Evolutionary conservation across 2,113 vertebrate genomes (phyloP).

Genomic region (Neopipo cinnamomea): DNA sequence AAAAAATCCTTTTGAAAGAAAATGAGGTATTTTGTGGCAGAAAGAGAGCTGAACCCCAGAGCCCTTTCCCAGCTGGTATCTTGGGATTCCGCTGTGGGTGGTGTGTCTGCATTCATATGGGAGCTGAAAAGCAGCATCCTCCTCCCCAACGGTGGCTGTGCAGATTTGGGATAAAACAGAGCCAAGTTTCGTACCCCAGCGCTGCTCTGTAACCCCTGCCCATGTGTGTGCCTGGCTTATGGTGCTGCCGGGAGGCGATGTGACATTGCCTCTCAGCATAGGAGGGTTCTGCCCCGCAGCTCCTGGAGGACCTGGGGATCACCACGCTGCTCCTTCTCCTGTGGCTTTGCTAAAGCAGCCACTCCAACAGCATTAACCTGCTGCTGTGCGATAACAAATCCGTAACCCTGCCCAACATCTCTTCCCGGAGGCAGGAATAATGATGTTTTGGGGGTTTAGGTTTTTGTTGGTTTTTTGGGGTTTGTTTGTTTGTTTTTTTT

Average conservation of each 20-base stretch:
- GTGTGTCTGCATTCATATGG: accelerated
- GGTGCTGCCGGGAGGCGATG: too few species aligned
- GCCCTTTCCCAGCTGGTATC: background rate
- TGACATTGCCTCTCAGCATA: too few species aligned
- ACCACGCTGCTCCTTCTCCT: accelerated
- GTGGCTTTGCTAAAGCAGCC: background rate
- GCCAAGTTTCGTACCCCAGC: accelerated
- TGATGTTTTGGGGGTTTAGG: background rate
- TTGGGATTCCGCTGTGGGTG: background rate
- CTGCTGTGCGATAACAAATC: background rate
- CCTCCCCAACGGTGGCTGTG: background rate
- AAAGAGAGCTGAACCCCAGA: background rate
- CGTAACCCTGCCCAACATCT: background rate
- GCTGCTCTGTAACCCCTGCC: background rate
- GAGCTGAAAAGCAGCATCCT: background rate
- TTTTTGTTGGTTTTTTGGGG: background rate
- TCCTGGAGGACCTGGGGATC: accelerated
- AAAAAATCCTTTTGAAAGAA: background rate
- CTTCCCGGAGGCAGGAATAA: background rate
- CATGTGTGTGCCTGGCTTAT: accelerated
- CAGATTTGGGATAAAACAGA: background rate
- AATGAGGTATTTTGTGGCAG: background rate
- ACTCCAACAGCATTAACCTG: background rate
- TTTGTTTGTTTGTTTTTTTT: too few species aligned
- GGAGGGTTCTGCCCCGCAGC: too few species aligned